Evolutionary conservation across 1,140 invertebrate genomes (phyloP).

Genomic region (Akabosia matsudoensis): DNA sequence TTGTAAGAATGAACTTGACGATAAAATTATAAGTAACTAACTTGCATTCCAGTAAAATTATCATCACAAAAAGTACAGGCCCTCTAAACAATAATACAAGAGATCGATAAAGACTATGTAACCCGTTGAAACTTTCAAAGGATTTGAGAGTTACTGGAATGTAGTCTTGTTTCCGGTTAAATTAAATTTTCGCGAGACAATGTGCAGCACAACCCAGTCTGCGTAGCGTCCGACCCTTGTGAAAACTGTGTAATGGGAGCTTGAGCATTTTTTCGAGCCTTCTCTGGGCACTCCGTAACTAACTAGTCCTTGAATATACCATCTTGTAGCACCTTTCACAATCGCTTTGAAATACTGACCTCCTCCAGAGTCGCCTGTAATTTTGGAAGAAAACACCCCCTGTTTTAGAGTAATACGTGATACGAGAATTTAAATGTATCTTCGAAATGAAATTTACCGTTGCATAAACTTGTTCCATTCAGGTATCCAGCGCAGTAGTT

Average conservation of each 20-base stretch:
- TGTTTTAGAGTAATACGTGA: no score
- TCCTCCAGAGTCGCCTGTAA: not conserved
- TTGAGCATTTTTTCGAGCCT: slow-evolving; percentile 40
- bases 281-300: slow-evolving; percentile 43
- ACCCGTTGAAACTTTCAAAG: no score
- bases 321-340: slow-evolving; percentile 31
- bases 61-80: no score
- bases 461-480: slow-evolving; percentile 40
- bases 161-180: no score
- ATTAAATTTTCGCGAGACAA: slow-evolving; percentile 41
- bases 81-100: no score
- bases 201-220: slow-evolving; percentile 45
- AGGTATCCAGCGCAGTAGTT: slow-evolving; percentile 44
- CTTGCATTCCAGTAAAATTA: no score
- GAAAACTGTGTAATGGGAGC: slow-evolving; percentile 43
- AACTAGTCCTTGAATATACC: slow-evolving; percentile 46
- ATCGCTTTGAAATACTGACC: slow-evolving; percentile 41
- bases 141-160: no score
- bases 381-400: not conserved
- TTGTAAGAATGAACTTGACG: no score
- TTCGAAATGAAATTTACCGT: slow-evolving; percentile 20
- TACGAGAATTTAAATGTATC: no score
- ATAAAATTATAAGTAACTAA: no score
- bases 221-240: slow-evolving; percentile 43
- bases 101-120: no score